Evolutionary conservation across 2,888 invertebrate species (phyloP).

Genomic region (Magallana nippona): DNA sequence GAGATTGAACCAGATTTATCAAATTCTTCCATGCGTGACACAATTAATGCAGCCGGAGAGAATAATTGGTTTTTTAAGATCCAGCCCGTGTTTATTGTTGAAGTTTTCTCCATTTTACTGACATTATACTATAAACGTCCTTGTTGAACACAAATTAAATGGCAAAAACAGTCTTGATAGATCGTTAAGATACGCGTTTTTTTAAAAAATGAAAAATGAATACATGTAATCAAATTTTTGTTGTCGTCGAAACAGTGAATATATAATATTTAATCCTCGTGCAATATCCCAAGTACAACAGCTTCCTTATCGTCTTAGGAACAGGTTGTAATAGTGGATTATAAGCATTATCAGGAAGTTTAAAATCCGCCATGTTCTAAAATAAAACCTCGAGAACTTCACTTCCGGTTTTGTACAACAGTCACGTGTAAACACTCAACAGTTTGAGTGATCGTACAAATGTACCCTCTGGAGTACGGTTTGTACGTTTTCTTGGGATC

Average conservation of each 20-base stretch:
- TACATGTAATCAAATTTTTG: background rate
- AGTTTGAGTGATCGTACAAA: no score
- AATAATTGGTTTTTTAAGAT: conserved; percentile 7
- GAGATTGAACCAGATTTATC: background rate
- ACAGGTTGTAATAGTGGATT: background rate
- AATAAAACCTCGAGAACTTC: background rate
- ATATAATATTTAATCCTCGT: background rate
- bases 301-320: no score
- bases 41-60: background rate
- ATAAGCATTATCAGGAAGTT: background rate
- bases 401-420: no score
- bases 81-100: background rate
- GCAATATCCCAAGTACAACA: no score
- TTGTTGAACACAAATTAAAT: background rate
- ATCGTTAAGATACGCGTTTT: background rate
- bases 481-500: no score
- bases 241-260: background rate
- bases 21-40: background rate
- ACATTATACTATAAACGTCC: background rate
- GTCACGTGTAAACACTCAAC: no score
- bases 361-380: conserved; percentile 7
- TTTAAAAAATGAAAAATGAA: background rate
- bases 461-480: no score
- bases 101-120: background rate
- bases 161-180: no score